These are phyloP conservation scores for Lucinisca nassula DNA, from an alignment of 2,888 invertebrate genomes.

Conservation along the genomic window DNA sequence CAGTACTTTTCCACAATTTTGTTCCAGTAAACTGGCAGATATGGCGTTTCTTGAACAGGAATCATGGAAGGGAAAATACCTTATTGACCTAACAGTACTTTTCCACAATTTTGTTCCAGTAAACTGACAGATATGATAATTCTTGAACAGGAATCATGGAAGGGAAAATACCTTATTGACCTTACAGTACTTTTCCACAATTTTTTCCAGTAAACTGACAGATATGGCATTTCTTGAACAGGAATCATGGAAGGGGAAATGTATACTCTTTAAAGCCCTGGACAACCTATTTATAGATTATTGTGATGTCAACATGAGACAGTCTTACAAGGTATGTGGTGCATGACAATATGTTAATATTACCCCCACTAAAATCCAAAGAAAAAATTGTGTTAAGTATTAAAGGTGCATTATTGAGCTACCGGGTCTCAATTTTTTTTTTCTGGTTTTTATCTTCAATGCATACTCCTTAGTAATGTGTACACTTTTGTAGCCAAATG, in stretches of 20 bases:
- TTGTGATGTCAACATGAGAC: constrained; percentile 36
- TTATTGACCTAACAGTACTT: too few species aligned
- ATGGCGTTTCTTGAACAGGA: neutral
- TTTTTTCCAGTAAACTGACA: neutral
- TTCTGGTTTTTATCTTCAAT: too few species aligned
- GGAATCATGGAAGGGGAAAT: neutral
- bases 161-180: too few species aligned
- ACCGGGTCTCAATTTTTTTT: too few species aligned
- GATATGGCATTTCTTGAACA: neutral
- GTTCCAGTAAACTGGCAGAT: neutral
- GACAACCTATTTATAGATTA: constrained; percentile 30
- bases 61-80: neutral
- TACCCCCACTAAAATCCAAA: too few species aligned
- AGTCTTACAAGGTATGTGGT: constrained; percentile 47
- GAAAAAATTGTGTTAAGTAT: too few species aligned
- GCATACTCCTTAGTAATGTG: too few species aligned
- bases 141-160: neutral
- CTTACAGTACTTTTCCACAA: too few species aligned
- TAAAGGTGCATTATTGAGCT: too few species aligned
- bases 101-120: neutral
- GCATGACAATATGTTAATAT: too few species aligned
- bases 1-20: neutral
- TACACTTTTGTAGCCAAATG: too few species aligned
- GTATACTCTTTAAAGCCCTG: constrained; percentile 14
- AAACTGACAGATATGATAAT: neutral